Evolutionary conservation across 2,888 invertebrate genomes (phyloP).

Genomic region (Lasioglossum marginatum): DNA sequence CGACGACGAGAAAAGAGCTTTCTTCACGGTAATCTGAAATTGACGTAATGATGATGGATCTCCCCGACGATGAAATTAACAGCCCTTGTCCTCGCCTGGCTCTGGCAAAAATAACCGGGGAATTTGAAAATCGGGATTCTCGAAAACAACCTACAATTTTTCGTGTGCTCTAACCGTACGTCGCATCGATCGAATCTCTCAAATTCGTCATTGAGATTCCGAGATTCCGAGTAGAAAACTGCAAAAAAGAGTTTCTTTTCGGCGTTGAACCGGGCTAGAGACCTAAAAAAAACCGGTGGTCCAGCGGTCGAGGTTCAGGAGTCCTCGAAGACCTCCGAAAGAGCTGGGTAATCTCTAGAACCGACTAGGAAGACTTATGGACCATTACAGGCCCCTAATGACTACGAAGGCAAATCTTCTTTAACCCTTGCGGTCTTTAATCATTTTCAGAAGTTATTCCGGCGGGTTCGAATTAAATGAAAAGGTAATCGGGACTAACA

Average conservation of each 20-base stretch:
- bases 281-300: neutral
- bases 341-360: neutral
- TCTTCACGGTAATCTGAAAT: constrained; percentile 58
- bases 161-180: too few species aligned
- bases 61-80: constrained; percentile 31
- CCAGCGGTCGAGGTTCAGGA: neutral
- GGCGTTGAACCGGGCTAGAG: neutral
- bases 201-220: neutral
- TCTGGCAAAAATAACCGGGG: neutral
- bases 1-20: constrained; percentile 19
- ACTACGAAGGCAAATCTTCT: neutral
- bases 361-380: neutral
- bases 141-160: neutral
- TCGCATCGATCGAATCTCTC: too few species aligned
- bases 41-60: constrained; percentile 65
- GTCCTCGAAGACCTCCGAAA: neutral
- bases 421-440: constrained; percentile 12
- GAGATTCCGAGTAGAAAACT: neutral
- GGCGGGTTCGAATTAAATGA: neutral
- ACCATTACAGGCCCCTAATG: constrained; percentile 4
- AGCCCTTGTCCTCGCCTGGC: neutral
- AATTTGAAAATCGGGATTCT: neutral
- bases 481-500: neutral
- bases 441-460: neutral
- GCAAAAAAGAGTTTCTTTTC: neutral